Base-by-base conservation (phyloP, 2,888 invertebrate species). In the Colletes collaris region DNA sequence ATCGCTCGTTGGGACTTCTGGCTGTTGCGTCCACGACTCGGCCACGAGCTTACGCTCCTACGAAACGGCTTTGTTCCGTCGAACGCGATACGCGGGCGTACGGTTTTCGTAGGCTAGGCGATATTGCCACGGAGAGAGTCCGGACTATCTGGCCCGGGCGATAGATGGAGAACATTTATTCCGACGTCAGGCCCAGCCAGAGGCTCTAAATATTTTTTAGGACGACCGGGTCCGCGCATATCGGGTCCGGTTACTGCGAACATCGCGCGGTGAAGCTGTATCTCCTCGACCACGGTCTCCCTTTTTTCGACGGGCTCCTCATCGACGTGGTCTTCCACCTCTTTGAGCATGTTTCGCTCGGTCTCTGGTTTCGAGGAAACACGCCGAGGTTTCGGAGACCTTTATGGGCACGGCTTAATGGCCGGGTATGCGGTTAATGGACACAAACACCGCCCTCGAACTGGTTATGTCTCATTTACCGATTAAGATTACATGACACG, bases 391-490 rank as follows among this genome's bases (percentile, higher is more conserved):
- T 82, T 76, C 79, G 82, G 76, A 74, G 82, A 79, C 79, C 76
- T 79, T 79, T 82, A 83, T 71, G 83, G 79, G 63, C 77, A 82
- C 69, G 84, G 77, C 76, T 80, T 84, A 82, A 82, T 84, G 85
- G 76, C 78, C 77, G 84, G 72, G 84, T 76, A 84, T 82, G 77
- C 80, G 84, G 82, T 82, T 85, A 85, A 84, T 82, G 85, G 80
- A 84, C 85, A 82, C 80, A 80, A 82, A 79, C 85, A 79, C 78
- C 84, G 79, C 79, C 82, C 76, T 80, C 80, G 77, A 82, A 84
- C 82, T 82, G 85, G 84, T 85, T 85, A 85, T 84, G 84, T 84
- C 84, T 82, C 80, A 84, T 85, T 85, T 82, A 82, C 82, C 85
- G 84, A 85, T 85, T 85, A 85, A 84, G 84, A 84, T 85, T 85